These are phyloP conservation scores for Petrocephalus zakoni DNA, from an alignment of 2,113 vertebrate genomes.

Conservation along the genomic window DNA sequence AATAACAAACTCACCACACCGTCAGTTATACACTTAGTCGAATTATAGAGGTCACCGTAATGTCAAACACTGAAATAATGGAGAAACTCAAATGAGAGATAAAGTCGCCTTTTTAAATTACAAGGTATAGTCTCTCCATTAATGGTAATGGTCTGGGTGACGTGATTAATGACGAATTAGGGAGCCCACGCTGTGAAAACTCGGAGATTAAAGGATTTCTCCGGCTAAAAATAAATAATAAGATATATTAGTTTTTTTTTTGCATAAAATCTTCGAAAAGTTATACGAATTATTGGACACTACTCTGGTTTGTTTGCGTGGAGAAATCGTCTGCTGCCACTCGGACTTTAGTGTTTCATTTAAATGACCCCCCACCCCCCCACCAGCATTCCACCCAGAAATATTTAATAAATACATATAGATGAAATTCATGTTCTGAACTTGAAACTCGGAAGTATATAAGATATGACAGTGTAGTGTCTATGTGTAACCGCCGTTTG, in stretches of 20 bases:
- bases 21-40: neutral
- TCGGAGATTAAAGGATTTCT: neutral
- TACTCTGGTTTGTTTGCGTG: constrained; percentile 4
- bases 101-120: neutral
- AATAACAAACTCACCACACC: constrained; percentile 14
- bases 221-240: constrained; percentile 17
- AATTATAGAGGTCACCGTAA: constrained; percentile 4
- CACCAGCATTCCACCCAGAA: neutral
- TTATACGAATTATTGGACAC: constrained; percentile 11
- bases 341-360: neutral
- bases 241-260: constrained; percentile 13
- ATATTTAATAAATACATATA: constrained; percentile 19
- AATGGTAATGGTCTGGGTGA: constrained; percentile 5
- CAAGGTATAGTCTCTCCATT: neutral
- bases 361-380: neutral
- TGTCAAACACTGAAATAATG: constrained; percentile 4
- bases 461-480: neutral
- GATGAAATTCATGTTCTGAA: neutral
- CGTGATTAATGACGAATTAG: neutral
- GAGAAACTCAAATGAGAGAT: neutral
- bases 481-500: neutral
- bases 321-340: neutral
- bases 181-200: constrained; percentile 10
- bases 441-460: neutral
- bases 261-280: constrained; percentile 16